Base-by-base conservation (phyloP, 2,888 invertebrate species). In the Lordiphosa fenestrarum region DNA sequence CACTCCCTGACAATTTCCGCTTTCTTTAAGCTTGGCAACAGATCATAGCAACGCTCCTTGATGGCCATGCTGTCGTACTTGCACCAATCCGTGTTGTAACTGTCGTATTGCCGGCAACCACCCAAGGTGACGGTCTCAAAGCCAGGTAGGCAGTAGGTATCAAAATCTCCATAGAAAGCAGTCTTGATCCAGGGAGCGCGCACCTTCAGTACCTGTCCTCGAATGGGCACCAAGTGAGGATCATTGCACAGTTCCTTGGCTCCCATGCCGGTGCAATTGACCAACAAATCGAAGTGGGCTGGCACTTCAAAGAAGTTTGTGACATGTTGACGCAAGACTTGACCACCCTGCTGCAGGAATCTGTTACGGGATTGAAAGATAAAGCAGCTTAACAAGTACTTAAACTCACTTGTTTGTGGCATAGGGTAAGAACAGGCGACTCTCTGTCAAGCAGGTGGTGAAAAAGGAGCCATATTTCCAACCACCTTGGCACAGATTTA, bases 141-240 rank as follows among this genome's bases (percentile, higher is more conserved):
- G 0, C 93, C 94, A 4, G 97, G 97, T 55, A 97, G 92, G 2
- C 98, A 92, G 86, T 98, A 98, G 0, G 96, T 94, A 73, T 96
- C 95, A 59, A 93, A 92, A 84, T 97, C 97, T 0, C 93, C 95
- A 84, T 96, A 98, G 85, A 95, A 95, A 52, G 96, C 96, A 6
- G 93, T 94, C 89, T 96, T 96, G 42, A 98, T 90, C 96, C 97
- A 98, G 0, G 97, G 96, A 0, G 97, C 97, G 54, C 92, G 91
- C 0, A 93, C 94, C 90, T 94, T 95, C 42, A 94, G 90, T 5
- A 97, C 92, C 90, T 97, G 97, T 2, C 97, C 97, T 57, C 96
- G 91, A 23, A 97, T 92, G 0, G 97, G 94, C 25, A 95, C 93
- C 60, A 97, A 86, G 76, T 93, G 92, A 65, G 91, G 88, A 86